Base-by-base conservation (phyloP, 2,888 invertebrate species). In the Nomada fucata region DNA sequence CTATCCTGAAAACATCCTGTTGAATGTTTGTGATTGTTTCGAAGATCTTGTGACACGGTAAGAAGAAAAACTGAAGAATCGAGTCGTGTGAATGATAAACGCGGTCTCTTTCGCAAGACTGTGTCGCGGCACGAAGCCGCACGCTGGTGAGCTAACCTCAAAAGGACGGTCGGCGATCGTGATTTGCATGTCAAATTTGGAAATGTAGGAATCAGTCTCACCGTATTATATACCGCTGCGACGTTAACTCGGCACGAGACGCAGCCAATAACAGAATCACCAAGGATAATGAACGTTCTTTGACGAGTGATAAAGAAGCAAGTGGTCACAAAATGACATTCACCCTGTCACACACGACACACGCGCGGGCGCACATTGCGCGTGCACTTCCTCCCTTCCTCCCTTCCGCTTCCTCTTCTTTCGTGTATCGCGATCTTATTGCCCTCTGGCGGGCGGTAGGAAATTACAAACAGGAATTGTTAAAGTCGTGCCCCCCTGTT, bases 251-350 rank as follows among this genome's bases (percentile, higher is more conserved):
- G 47, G 61, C 53, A 70, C 52, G 67, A 71, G 68, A 87, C 67
- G 10, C 64, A 64, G 53, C 26, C 69, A 84, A 84, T 86, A 82
- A 79, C 60, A 67, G 78, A 80, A 84, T 88, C 78, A 75, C 76
- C 53, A 63, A 59, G 60, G 61, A 70, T 53, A 42, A 88, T 78
- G 72, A 86, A 72, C 67, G 61, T 60, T 74, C 75, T 87, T 87
- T 87, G 84, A 88, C 55, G 59, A 76, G 55, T 72, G 82, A 88
- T 86, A 78, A 86, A 65, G 52, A 76, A 76, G 64, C 75, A 80
- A 86, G 75, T 87, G 77, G 71, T 53, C 67, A 52, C 84, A 69
- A 79, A 75, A 60, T 79, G 71, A 86, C 84, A 82, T 88, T 88
- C 84, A 83, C 83, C 83, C 69, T 70, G 29, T 65, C 53, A 47